Evolutionary conservation across 2,888 invertebrate species (phyloP).

Genomic region (Melitaea athalia): DNA sequence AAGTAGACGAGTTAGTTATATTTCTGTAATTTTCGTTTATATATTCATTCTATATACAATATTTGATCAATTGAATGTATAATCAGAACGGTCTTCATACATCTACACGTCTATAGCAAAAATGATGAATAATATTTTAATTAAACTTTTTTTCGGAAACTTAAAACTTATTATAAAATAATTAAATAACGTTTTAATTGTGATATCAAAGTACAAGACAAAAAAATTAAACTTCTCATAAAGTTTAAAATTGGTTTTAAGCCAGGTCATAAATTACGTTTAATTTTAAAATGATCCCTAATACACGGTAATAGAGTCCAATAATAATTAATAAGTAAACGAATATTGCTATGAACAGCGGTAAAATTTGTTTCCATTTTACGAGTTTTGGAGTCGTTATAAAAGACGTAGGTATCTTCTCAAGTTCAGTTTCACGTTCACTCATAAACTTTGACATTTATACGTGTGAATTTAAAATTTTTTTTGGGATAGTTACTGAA

Average conservation of each 20-base stretch:
- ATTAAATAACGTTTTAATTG: constrained; percentile 9
- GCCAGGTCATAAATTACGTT: constrained; percentile 21
- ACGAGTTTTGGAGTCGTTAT: too few species aligned
- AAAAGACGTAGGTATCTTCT: neutral
- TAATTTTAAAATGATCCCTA: constrained; percentile 23
- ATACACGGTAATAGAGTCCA: constrained; percentile 17
- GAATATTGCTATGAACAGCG: constrained; percentile 8
- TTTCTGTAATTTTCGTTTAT: too few species aligned
- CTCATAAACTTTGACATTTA: too few species aligned
- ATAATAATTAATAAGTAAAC: neutral
- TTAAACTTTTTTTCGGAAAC: neutral
- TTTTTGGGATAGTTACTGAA: too few species aligned
- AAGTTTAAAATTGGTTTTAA: constrained; percentile 30
- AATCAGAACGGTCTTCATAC: too few species aligned
- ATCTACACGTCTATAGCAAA: too few species aligned
- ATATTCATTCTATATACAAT: too few species aligned
- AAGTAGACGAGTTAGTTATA: too few species aligned
- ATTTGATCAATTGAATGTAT: too few species aligned
- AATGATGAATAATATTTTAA: too few species aligned
- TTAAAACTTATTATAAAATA: neutral
- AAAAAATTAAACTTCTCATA: constrained; percentile 10
- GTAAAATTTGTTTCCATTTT: constrained; percentile 20
- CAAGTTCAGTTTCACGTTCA: too few species aligned
- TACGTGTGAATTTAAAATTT: too few species aligned
- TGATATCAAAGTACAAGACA: constrained; percentile 11